These are phyloP conservation scores for Buphagus erythrorhynchus DNA, from an alignment of 2,797 vertebrate genomes.

Conservation along the genomic window DNA sequence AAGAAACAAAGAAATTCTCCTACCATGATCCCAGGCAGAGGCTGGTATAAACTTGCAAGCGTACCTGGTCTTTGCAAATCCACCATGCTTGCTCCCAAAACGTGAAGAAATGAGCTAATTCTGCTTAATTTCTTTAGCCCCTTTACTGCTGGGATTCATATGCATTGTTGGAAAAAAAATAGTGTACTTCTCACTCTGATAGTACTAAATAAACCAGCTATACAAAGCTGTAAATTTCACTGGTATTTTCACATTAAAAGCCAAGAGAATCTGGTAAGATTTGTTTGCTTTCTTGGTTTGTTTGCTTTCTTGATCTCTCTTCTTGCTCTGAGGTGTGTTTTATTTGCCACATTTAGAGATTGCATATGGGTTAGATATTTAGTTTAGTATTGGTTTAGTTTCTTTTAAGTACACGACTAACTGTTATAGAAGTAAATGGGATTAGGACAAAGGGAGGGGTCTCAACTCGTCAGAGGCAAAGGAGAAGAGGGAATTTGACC, in stretches of 20 bases:
- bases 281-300: not conserved
- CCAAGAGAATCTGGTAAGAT: not conserved
- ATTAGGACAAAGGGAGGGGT: not conserved
- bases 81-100: rapidly evolving
- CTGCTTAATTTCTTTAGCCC: not conserved
- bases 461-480: rapidly evolving
- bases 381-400: not conserved
- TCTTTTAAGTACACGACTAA: not conserved
- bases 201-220: not conserved
- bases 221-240: not conserved
- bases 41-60: not conserved
- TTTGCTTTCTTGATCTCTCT: not conserved
- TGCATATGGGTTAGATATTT: not conserved
- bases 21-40: not conserved
- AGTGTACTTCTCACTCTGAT: not conserved
- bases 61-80: not conserved
- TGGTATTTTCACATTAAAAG: not conserved
- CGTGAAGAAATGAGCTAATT: not conserved
- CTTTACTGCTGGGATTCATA: not conserved
- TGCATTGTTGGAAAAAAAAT: not conserved
- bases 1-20: not conserved
- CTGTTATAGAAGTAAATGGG: not conserved
- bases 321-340: not conserved
- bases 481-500: not conserved
- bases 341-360: not conserved